phyloP scores from a whole-genome alignment of 2,113 vertebrate genomes.

The Dissostichus mawsoni region DNA sequence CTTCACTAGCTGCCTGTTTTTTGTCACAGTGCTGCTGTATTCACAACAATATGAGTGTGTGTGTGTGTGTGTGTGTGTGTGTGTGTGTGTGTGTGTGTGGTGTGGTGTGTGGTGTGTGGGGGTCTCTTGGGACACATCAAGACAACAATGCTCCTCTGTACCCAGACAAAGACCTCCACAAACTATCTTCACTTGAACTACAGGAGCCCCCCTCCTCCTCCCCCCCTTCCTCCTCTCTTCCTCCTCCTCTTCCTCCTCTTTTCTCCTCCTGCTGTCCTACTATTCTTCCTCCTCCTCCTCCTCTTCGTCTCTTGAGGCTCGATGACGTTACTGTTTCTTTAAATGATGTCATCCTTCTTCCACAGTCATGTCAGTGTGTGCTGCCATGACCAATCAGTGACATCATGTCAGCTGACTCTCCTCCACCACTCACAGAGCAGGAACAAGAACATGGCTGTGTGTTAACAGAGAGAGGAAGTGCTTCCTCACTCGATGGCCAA shows the following conservation, averaged over 20 bases:
- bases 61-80: not conserved
- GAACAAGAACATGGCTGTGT: too few relatives aligned
- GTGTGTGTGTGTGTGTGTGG: not conserved
- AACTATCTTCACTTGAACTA: not conserved
- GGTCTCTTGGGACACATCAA: conserved; percentile 1
- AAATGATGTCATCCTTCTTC: too few relatives aligned
- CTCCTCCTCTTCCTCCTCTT: not conserved
- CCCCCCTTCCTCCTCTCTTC: not conserved
- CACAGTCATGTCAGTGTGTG: too few relatives aligned
- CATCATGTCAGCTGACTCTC: too few relatives aligned
- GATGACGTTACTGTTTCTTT: too few relatives aligned
- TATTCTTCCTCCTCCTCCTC: not conserved
- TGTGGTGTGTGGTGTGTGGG: conserved; percentile 1
- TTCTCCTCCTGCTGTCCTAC: not conserved
- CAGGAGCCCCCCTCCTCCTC: not conserved
- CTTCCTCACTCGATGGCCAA: too few relatives aligned
- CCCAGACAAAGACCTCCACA: conserved; percentile 54
- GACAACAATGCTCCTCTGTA: conserved; percentile 52
- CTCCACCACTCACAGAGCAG: too few relatives aligned
- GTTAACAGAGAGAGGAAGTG: too few relatives aligned
- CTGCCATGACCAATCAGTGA: too few relatives aligned
- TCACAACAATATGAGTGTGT: not conserved
- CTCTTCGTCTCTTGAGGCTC: too few relatives aligned
- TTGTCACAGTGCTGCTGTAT: too few relatives aligned
- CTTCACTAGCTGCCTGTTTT: too few relatives aligned